Evolutionary conservation across 1,140 invertebrate species (phyloP).

Genomic region (Brachionus angularis): DNA sequence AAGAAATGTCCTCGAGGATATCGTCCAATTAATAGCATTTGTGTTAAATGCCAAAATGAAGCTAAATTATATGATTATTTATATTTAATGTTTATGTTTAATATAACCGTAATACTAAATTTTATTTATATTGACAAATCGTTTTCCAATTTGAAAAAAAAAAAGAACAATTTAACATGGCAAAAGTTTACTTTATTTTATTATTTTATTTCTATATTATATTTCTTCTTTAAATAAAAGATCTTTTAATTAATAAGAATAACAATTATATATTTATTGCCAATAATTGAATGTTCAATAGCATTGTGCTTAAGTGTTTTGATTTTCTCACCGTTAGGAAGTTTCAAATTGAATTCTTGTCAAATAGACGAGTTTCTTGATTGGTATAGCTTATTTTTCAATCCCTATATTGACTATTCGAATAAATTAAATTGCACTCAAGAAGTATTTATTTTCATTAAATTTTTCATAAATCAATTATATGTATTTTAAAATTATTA

Average conservation of each 20-base stretch:
- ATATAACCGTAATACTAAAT: background rate
- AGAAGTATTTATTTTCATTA: background rate
- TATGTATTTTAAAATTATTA: background rate
- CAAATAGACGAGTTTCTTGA: background rate
- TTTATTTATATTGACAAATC: slow-evolving; percentile 30
- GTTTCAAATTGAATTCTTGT: background rate
- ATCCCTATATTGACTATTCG: slow-evolving; percentile 30
- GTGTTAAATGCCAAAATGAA: background rate
- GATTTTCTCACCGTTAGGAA: slow-evolving; percentile 11
- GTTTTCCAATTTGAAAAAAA: slow-evolving; percentile 14
- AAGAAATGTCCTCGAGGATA: slow-evolving; percentile 30
- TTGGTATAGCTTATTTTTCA: slow-evolving; percentile 29
- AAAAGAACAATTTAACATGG: slow-evolving; percentile 6
- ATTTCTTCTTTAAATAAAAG: no score
- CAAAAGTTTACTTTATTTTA: no score
- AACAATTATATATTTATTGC: slow-evolving; percentile 9
- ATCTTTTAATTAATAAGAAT: background rate
- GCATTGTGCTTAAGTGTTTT: background rate
- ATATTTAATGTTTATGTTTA: slow-evolving; percentile 38
- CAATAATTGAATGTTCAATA: background rate
- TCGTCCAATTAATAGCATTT: background rate
- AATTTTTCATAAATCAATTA: background rate
- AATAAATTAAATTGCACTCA: slow-evolving; percentile 27
- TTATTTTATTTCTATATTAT: no score
- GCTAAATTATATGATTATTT: slow-evolving; percentile 27